Conservation (phyloP, 2,888 invertebrate species). For the Heteromurus nitidus region DNA sequence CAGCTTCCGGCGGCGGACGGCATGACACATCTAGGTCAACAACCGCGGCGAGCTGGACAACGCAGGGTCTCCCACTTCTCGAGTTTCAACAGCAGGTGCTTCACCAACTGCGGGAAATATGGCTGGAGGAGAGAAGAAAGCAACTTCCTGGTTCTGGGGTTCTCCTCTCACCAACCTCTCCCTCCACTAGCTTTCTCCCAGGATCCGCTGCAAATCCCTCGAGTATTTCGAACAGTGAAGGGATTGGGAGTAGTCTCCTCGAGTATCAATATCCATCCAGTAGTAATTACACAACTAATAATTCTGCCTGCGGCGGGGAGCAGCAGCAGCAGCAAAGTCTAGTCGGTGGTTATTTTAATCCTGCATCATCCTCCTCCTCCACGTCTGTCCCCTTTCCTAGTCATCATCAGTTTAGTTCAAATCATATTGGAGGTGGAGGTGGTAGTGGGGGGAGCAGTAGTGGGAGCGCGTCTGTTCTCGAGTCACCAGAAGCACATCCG, state of each 20-base stretch:
- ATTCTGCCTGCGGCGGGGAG: neutral
- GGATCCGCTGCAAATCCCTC: conserved; percentile 39
- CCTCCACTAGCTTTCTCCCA: neutral
- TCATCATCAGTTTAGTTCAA: conserved; percentile 18
- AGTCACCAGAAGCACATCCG: conserved; percentile 21
- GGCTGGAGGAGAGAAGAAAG: conserved; percentile 67
- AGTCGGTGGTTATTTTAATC: conserved; percentile 25
- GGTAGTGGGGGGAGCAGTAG: conserved; percentile 3
- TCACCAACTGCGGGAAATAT: conserved; percentile 66
- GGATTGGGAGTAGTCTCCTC: conserved; percentile 32
- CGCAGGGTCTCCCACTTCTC: conserved; percentile 65
- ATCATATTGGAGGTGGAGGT: neutral
- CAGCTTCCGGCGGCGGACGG: neutral
- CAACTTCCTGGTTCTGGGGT: neutral
- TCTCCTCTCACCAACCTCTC: conserved; percentile 7
- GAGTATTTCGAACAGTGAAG: conserved; percentile 31
- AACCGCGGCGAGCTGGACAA: conserved; percentile 50
- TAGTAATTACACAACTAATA: neutral
- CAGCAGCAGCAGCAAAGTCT: conserved; percentile 17
- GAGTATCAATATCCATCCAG: conserved; percentile 25
- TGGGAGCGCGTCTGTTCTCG: conserved; percentile 5
- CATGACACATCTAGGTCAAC: conserved; percentile 41
- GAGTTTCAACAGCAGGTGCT: conserved; percentile 66
- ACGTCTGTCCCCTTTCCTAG: conserved; percentile 31
- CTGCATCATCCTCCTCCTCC: conserved; percentile 18